Evolutionary conservation across 2,888 invertebrate genomes (phyloP).

Genomic region (Acronicta aceris): DNA sequence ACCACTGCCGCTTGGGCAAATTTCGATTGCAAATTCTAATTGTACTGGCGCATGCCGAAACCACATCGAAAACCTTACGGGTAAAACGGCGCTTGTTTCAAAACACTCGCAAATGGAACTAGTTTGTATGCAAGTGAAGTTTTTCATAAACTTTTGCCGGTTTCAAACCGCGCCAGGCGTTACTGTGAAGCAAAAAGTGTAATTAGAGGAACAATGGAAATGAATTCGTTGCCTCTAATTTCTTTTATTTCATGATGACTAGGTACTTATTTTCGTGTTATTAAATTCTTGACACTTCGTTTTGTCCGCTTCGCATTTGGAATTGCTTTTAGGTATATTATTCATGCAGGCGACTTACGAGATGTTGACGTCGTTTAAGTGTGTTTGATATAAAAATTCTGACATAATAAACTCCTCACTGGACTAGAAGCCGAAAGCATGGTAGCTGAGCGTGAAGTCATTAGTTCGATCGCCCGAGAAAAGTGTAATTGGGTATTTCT

Average conservation of each 20-base stretch:
- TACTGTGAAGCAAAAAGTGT: constrained; percentile 73
- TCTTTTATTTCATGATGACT: constrained; percentile 64
- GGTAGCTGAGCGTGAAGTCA: no score
- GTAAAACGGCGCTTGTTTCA: constrained; percentile 64
- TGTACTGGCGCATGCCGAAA: constrained; percentile 60
- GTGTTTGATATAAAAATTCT: constrained; percentile 11
- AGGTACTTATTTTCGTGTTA: constrained; percentile 70
- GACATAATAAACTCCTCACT: no score
- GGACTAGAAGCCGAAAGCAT: no score
- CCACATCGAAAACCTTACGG: constrained; percentile 59
- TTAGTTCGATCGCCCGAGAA: no score
- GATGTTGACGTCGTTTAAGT: constrained; percentile 19
- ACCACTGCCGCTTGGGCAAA: constrained; percentile 40
- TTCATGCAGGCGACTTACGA: constrained; percentile 7
- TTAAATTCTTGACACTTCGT: constrained; percentile 70
- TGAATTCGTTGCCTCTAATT: constrained; percentile 68
- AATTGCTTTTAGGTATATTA: constrained; percentile 17
- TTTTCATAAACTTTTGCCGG: constrained; percentile 77
- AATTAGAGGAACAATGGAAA: constrained; percentile 80
- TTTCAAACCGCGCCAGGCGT: constrained; percentile 70
- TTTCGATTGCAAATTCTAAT: constrained; percentile 70
- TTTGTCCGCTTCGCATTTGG: constrained; percentile 23
- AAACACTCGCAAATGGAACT: constrained; percentile 74
- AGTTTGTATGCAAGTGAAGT: constrained; percentile 79
- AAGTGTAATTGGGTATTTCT: no score